Evolutionary conservation across 1,140 invertebrate species (phyloP).

Genomic region (Cardiocondyla obscurior): DNA sequence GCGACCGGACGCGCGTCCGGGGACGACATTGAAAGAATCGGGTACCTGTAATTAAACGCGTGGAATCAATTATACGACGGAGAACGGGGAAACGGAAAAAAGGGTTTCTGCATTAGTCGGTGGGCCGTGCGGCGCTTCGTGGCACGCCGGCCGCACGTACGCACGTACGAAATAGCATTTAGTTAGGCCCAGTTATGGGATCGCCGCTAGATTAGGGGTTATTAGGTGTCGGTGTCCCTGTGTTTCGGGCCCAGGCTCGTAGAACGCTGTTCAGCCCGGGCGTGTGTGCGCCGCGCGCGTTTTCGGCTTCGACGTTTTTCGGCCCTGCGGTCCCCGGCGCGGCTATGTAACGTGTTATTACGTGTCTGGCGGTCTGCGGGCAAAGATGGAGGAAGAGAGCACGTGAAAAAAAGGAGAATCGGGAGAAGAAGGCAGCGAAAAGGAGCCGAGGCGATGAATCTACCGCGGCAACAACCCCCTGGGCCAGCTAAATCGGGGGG

Average conservation of each 20-base stretch:
- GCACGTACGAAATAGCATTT: conserved; percentile 73
- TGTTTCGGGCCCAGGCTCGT: conserved; percentile 63
- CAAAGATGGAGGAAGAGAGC: conserved; percentile 55
- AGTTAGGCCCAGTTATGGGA: conserved; percentile 76
- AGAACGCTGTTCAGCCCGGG: conserved; percentile 63
- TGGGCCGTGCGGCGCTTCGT: neutral
- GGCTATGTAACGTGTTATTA: conserved; percentile 75
- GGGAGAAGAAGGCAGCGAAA: neutral
- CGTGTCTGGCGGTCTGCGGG: conserved; percentile 72
- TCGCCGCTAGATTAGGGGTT: conserved; percentile 76
- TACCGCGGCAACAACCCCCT: conserved; percentile 62
- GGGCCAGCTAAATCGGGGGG: conserved; percentile 57
- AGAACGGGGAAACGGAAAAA: no score
- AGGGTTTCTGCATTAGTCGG: neutral
- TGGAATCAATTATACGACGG: conserved; percentile 5
- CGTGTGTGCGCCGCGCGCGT: conserved; percentile 59
- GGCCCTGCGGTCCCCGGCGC: conserved; percentile 64
- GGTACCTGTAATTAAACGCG: conserved; percentile 25
- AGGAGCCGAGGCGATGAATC: conserved; percentile 17
- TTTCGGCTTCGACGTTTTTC: conserved; percentile 72
- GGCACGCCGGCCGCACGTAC: conserved; percentile 38
- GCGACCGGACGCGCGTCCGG: neutral
- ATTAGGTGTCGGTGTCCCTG: conserved; percentile 77
- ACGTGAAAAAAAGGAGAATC: conserved; percentile 29
- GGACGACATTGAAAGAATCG: neutral